These are phyloP conservation scores for Pantherophis vulpinus DNA, from an alignment of 2,797 vertebrate species.

Conservation along the genomic window DNA sequence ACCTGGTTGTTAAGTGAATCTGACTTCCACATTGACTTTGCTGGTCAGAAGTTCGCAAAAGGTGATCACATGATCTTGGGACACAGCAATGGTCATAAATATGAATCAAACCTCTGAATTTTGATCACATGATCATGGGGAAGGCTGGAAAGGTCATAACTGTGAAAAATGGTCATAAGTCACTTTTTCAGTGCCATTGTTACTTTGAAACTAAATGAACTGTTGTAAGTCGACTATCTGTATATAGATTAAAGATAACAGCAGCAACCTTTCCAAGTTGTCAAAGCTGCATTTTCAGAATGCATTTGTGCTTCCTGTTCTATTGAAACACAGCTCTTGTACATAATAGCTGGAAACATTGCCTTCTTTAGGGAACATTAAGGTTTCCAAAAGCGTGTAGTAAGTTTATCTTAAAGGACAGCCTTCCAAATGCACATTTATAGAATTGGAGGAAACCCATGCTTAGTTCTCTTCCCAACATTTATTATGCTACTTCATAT, in stretches of 20 bases:
- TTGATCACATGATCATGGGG: neutral
- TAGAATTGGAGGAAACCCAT: slow-evolving; percentile 3
- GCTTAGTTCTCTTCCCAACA: neutral
- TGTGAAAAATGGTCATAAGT: neutral
- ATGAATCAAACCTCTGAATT: neutral
- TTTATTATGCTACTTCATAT: neutral
- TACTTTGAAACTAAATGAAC: neutral
- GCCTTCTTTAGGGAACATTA: neutral
- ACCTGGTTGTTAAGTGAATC: neutral
- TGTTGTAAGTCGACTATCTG: neutral
- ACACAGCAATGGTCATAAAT: neutral
- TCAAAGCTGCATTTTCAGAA: neutral
- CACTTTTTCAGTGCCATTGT: neutral
- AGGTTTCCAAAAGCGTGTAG: neutral
- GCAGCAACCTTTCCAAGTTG: neutral
- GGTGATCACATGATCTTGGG: neutral
- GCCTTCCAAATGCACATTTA: neutral
- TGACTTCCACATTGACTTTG: neutral
- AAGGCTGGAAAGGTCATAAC: neutral
- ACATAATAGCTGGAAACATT: neutral
- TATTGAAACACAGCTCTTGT: neutral
- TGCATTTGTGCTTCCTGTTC: slow-evolving; percentile 26
- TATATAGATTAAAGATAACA: neutral
- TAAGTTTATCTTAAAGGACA: neutral
- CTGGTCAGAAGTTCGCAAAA: neutral